Evolutionary conservation across 2,888 invertebrate genomes (phyloP).

Genomic region (Leptogaster cylindrica): DNA sequence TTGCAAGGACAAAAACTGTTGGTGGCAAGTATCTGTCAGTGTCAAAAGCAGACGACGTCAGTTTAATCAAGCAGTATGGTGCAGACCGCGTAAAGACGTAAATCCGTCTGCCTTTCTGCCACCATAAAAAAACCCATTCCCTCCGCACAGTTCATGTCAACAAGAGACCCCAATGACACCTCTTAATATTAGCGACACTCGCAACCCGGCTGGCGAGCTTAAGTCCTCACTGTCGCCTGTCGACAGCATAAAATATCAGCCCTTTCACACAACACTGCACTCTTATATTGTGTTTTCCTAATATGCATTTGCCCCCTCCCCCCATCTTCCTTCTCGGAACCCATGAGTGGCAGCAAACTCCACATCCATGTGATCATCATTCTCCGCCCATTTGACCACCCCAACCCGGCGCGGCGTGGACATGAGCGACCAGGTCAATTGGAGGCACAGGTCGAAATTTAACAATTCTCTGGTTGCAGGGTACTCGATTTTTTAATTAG

Average conservation of each 20-base stretch:
- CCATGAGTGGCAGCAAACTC: neutral
- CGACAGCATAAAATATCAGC: constrained; percentile 37
- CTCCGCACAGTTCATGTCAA: too few species aligned
- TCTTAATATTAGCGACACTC: constrained; percentile 23
- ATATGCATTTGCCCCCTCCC: neutral
- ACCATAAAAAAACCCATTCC: too few species aligned
- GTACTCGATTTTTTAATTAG: constrained; percentile 37
- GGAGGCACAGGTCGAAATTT: constrained; percentile 36
- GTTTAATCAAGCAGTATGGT: constrained; percentile 34
- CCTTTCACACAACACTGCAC: constrained; percentile 11
- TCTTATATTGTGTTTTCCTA: constrained; percentile 35
- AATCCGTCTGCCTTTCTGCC: too few species aligned
- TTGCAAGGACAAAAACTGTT: neutral
- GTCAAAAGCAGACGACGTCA: constrained; percentile 29
- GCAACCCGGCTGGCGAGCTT: constrained; percentile 4
- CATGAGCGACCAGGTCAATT: constrained; percentile 13
- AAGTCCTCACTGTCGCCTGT: constrained; percentile 3
- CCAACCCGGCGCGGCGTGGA: neutral
- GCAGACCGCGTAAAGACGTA: constrained; percentile 30
- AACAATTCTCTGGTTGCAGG: constrained; percentile 23
- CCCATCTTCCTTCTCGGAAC: too few species aligned
- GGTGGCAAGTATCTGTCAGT: constrained; percentile 21
- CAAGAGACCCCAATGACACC: constrained; percentile 3
- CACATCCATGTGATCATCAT: too few species aligned
- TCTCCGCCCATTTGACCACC: too few species aligned